Conservation (phyloP, 2,113 vertebrate species). For the Gopherus flavomarginatus region DNA sequence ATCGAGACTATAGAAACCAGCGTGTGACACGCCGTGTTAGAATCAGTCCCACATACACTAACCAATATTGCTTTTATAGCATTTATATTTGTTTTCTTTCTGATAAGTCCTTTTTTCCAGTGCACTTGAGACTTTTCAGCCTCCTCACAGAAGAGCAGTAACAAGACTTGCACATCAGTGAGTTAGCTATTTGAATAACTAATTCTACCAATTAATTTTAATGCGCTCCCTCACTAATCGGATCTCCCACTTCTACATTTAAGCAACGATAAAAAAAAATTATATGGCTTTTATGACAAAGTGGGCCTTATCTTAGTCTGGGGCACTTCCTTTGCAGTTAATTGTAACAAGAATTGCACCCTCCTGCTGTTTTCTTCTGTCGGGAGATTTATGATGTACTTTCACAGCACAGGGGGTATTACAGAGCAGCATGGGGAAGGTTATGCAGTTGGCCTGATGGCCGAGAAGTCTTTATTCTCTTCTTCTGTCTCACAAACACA, state of each 20-base stretch:
- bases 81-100: slow-evolving; percentile 67
- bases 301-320: slow-evolving; percentile 12
- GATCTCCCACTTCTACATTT: slow-evolving; percentile 26
- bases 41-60: slow-evolving; percentile 32
- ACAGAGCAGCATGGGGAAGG: slow-evolving; percentile 32
- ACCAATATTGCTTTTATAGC: slow-evolving; percentile 63
- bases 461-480: slow-evolving; percentile 2
- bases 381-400: not conserved
- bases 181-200: slow-evolving; percentile 51
- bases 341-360: not conserved
- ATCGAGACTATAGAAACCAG: slow-evolving; percentile 99
- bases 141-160: not conserved
- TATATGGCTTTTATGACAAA: slow-evolving; percentile 20
- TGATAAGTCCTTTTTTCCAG: slow-evolving; percentile 59
- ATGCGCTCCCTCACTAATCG: slow-evolving; percentile 18
- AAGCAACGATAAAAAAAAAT: slow-evolving; percentile 7
- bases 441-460: not conserved
- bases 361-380: not conserved
- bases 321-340: not conserved
- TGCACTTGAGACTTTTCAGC: slow-evolving; percentile 64
- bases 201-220: not conserved
- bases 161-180: not conserved
- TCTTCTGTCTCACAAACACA: not conserved
- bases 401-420: not conserved
- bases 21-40: slow-evolving; percentile 79